Base-by-base conservation (phyloP, 1,140 invertebrate genomes). In the Coptotermes formosanus region DNA sequence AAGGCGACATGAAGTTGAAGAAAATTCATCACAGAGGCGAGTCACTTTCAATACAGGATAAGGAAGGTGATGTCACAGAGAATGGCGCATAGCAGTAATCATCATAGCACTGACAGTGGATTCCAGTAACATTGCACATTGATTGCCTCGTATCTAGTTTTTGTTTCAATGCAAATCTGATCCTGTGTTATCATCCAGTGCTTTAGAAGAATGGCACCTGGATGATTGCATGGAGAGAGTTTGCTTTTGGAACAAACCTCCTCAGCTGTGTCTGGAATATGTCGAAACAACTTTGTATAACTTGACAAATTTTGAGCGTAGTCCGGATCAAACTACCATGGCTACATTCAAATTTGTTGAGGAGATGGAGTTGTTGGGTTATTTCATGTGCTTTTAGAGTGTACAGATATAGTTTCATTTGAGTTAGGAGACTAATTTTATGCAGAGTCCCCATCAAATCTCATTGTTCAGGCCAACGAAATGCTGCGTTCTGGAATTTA, bases 341-440 rank as follows among this genome's bases (percentile, higher is more conserved):
- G n/a, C 64, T 75, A 75, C 64, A 75, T 75, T 75, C 64, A 75
- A 25, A 75, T 75, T 75, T 75, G 64, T 75, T 75, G 64, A 75
- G 64, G n/a, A 16, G 25, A 75, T 14, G 14, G 52, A 21, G 19
- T 21, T 38, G 38, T 38, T 38, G n/a, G 64, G 64, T 75, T 75
- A 25, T 14, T 75, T 25, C 59, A 30, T n/a, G n/a, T 75, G 64
- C 25, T 30, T 25, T 30, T 75, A 75, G 8, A 75, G 52, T 19
- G 14, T 21, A 9, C 14, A 55, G 52, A 38, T 55, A 12, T 55
- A 16, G 1, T 55, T 55, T 55, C 14, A 55, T 55, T 55, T 55
- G 52, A 55, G 52, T 55, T 55, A 55, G 52, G 52, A 55, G 52
- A 55, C 14, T 55, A 55, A 55, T 55, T 16, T 55, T 55, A 55